Conservation (phyloP, 2,888 invertebrate species). For the Diarsia rubi region DNA sequence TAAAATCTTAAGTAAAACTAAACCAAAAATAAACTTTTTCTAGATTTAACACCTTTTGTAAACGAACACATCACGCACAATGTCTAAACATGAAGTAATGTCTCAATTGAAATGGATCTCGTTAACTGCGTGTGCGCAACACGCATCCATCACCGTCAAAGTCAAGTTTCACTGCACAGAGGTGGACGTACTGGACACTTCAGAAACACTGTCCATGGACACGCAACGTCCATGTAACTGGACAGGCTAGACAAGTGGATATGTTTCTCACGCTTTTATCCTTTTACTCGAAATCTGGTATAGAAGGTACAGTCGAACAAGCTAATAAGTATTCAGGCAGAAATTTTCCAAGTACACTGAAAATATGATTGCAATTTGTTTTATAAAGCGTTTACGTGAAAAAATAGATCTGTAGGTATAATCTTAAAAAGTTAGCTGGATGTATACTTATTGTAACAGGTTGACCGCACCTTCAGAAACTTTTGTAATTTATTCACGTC, state of each 20-base stretch:
- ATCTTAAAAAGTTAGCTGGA: no score
- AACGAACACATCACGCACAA: constrained; percentile 34
- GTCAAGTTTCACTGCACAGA: constrained; percentile 61
- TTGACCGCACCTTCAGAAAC: constrained; percentile 3
- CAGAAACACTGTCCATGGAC: constrained; percentile 15
- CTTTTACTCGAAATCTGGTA: constrained; percentile 41
- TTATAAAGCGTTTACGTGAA: no score
- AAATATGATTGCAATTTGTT: no score
- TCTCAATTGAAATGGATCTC: constrained; percentile 58
- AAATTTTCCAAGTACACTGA: no score
- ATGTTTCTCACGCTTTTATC: constrained; percentile 33
- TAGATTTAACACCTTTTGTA: not conserved
- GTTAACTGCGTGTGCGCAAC: constrained; percentile 35
- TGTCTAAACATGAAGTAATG: constrained; percentile 40
- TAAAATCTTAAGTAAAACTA: not conserved
- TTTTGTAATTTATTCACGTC: not conserved
- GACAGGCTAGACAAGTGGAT: constrained; percentile 15
- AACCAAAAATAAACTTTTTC: not conserved
- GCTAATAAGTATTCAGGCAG: no score
- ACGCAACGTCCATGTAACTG: constrained; percentile 36
- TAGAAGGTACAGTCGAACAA: not conserved
- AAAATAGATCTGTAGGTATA: no score
- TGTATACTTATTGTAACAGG: constrained; percentile 11
- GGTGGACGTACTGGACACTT: constrained; percentile 59
- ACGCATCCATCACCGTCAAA: constrained; percentile 52